Conservation (phyloP, 2,888 invertebrate species). For the Girardia tigrina region DNA sequence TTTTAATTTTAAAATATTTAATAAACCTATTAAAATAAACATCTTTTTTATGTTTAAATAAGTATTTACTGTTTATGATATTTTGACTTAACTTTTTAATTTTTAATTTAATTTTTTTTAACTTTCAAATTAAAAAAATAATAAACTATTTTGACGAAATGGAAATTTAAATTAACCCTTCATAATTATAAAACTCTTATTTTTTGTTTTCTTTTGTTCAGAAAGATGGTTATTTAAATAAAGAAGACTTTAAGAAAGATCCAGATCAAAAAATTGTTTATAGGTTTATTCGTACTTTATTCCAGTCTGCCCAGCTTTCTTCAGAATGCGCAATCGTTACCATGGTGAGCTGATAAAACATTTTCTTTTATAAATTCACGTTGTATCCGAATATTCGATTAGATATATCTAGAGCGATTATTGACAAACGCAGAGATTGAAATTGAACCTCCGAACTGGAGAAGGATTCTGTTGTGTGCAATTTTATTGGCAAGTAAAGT, state of each 20-base stretch:
- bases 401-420: conserved; percentile 58
- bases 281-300: conserved; percentile 87
- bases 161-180: too few relatives aligned
- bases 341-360: conserved; percentile 61
- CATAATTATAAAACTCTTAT: too few relatives aligned
- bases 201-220: too few relatives aligned
- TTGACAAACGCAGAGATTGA: conserved; percentile 94
- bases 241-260: conserved; percentile 56
- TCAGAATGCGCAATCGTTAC: conserved; percentile 99
- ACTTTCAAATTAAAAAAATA: too few relatives aligned
- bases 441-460: conserved; percentile 92
- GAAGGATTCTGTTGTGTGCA: conserved; percentile 87
- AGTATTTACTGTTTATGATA: too few relatives aligned
- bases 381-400: background rate
- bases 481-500: conserved; percentile 94
- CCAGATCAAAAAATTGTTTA: conserved; percentile 94
- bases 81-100: too few relatives aligned
- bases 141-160: too few relatives aligned
- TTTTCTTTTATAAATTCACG: background rate
- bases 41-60: too few relatives aligned
- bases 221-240: conserved; percentile 13
- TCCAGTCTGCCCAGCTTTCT: conserved; percentile 94
- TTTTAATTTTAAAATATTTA: too few relatives aligned
- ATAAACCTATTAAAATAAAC: too few relatives aligned
- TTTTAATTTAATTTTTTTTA: too few relatives aligned